Percentiles rank a stretch among this genome's conserved stretches.
These are phyloP conservation scores for Andricus quercusramuli DNA, from an alignment of 2,888 invertebrate species.

Conservation along the genomic window DNA sequence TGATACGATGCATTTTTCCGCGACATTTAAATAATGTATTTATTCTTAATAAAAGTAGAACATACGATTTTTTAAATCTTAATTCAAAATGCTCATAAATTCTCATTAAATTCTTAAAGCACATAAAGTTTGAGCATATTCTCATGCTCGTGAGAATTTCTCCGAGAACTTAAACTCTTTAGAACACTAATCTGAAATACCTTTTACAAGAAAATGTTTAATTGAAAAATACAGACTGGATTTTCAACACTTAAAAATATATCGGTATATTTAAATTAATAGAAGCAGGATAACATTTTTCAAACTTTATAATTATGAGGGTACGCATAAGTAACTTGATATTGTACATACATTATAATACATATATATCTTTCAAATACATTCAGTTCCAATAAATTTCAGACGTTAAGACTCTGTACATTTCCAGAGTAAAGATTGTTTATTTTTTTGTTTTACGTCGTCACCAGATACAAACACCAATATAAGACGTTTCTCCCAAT, in stretches of 20 bases:
- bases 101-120: too few species aligned
- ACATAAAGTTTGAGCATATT: too few species aligned
- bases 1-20: too few species aligned
- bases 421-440: background rate
- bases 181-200: too few species aligned
- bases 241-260: constrained; percentile 50
- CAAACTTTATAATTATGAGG: constrained; percentile 34
- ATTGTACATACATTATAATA: constrained; percentile 49
- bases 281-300: constrained; percentile 11
- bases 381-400: constrained; percentile 39
- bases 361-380: constrained; percentile 41
- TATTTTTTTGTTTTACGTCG: background rate
- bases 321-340: constrained; percentile 45
- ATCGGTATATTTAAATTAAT: constrained; percentile 49
- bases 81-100: too few species aligned
- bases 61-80: too few species aligned
- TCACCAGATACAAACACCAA: constrained; percentile 24
- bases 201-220: background rate
- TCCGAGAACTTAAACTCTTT: too few species aligned
- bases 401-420: constrained; percentile 8
- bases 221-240: background rate
- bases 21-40: too few species aligned
- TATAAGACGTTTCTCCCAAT: constrained; percentile 2
- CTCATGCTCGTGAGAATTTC: too few species aligned
- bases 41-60: too few species aligned